Evolutionary conservation across 1,140 invertebrate species (phyloP).

Genomic region (Rhynchophorus ferrugineus): DNA sequence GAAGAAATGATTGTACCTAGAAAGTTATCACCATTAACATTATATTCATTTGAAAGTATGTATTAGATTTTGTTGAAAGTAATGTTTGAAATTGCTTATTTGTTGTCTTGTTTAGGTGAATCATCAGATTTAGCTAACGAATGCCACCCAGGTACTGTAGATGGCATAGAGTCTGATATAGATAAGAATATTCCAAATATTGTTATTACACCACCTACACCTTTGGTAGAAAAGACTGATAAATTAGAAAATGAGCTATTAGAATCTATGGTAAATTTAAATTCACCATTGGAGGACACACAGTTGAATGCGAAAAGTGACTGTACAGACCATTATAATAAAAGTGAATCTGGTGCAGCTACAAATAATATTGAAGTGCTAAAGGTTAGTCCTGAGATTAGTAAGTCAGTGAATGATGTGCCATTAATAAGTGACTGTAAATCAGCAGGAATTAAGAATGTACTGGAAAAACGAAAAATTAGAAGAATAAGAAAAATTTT

Average conservation of each 20-base stretch:
- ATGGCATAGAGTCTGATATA: not conserved
- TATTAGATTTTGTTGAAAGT: not conserved
- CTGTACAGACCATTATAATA: too few relatives aligned
- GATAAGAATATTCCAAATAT: slow-evolving; percentile 1
- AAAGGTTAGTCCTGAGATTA: not conserved
- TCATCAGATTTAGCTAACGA: not conserved
- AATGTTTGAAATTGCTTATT: not conserved
- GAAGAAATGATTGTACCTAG: slow-evolving; percentile 5
- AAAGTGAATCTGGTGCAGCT: not conserved
- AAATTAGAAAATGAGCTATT: not conserved
- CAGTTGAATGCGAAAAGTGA: too few relatives aligned
- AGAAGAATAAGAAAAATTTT: not conserved
- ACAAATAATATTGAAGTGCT: not conserved
- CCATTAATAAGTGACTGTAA: not conserved
- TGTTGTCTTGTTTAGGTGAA: not conserved
- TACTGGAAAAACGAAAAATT: not conserved
- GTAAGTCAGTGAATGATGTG: too few relatives aligned
- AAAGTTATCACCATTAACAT: not conserved
- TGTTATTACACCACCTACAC: slow-evolving; percentile 4
- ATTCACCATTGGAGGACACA: too few relatives aligned
- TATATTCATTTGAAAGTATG: not conserved
- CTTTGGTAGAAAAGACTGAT: not conserved
- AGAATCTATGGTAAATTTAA: too few relatives aligned
- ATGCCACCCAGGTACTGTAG: not conserved
- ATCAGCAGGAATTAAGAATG: not conserved